A percentile compares a stretch with the other conserved stretches of the same genome.
Conservation (phyloP, 2,888 invertebrate genomes). For the Nephrocerus scutellatus region DNA sequence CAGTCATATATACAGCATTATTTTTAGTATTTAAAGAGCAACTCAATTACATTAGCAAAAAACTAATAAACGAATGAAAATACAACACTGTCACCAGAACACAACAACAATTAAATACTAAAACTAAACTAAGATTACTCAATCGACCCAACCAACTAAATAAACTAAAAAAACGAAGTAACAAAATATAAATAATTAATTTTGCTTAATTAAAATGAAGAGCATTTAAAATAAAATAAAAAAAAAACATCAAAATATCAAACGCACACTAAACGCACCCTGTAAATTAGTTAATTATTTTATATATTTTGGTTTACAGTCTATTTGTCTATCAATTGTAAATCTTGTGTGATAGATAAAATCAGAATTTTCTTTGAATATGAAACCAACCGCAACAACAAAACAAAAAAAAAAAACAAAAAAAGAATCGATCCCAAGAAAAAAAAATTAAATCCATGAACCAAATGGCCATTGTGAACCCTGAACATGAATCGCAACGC, state of each 20-base stretch:
- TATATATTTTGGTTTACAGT: constrained; percentile 48
- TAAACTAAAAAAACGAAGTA: too few relatives aligned
- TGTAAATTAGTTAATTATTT: too few relatives aligned
- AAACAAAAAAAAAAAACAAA: constrained; percentile 12
- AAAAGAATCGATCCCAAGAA: constrained; percentile 29
- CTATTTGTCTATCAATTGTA: constrained; percentile 49
- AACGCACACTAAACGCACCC: too few relatives aligned
- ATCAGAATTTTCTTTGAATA: constrained; percentile 43
- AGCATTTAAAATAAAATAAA: constrained; percentile 12
- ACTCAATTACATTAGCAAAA: too few relatives aligned
- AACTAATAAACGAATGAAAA: constrained; percentile 11
- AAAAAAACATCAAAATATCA: constrained; percentile 18
- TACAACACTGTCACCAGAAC: constrained; percentile 5
- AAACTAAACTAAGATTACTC: constrained; percentile 23
- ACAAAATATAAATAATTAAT: too few relatives aligned
- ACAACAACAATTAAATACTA: constrained; percentile 20
- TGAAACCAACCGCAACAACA: too few relatives aligned
- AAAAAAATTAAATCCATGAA: constrained; percentile 19
- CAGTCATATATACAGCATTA: constrained; percentile 21
- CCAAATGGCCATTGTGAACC: constrained; percentile 20
- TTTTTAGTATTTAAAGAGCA: constrained; percentile 21
- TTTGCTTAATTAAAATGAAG: too few relatives aligned
- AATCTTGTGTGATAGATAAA: constrained; percentile 48
- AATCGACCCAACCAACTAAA: too few relatives aligned
- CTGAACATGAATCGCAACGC: constrained; percentile 12